Conservation (phyloP, 37 sponge, comb jelly and placozoan species). For the Axinella damicornis region DNA sequence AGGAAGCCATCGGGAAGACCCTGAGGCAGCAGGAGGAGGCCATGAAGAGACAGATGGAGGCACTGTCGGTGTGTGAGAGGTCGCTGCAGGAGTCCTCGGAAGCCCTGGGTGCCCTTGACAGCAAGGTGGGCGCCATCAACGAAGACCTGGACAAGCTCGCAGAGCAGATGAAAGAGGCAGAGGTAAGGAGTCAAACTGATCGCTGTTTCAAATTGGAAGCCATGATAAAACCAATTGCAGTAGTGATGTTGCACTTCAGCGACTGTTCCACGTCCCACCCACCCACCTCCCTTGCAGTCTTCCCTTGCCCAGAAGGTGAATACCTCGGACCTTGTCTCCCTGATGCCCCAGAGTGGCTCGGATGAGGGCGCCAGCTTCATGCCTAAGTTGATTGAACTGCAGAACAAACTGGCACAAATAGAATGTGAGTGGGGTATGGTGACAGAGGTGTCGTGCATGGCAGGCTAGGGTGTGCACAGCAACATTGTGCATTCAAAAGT, state of each 20-base stretch:
- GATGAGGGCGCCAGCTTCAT: constrained; percentile 59
- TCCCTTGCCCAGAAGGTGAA: constrained; percentile 58
- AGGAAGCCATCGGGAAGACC: neutral
- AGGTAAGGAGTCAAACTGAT: too few relatives aligned
- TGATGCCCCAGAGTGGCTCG: constrained; percentile 51
- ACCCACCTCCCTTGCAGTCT: constrained; percentile 7
- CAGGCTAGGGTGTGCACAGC: too few relatives aligned
- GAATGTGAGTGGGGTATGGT: too few relatives aligned
- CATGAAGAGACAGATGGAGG: constrained; percentile 44
- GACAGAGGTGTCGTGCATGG: too few relatives aligned
- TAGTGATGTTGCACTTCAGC: too few relatives aligned
- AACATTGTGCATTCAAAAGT: too few relatives aligned
- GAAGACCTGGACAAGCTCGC: constrained; percentile 44
- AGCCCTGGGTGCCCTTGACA: constrained; percentile 14
- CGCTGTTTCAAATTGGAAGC: too few relatives aligned
- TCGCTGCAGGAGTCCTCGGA: neutral
- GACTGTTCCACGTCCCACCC: too few relatives aligned
- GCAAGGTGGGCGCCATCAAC: constrained; percentile 1
- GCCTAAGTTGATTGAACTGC: constrained; percentile 83
- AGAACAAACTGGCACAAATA: constrained; percentile 64
- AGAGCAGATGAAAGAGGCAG: constrained; percentile 24
- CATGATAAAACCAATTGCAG: too few relatives aligned
- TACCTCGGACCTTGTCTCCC: constrained; percentile 56
- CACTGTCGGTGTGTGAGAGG: constrained; percentile 8
- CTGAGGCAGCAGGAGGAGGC: constrained; percentile 35